A percentile compares a stretch with the other conserved stretches of the same genome.
Evolutionary conservation across 2,113 vertebrate genomes (phyloP).

Genomic region (zebrafish (Danio rerio)): GRCz12tu NC_133186.1:41481501-41482000

Average conservation of each 20-base stretch:
- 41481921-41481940: too few relatives aligned
- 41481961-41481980: too few relatives aligned
- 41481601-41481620: neutral
- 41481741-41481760: conserved; percentile 44
- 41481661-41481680: conserved; percentile 2
- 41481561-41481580: neutral
- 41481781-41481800: conserved; percentile 58
- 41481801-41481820: conserved; percentile 61
- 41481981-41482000: too few relatives aligned
- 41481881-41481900: neutral
- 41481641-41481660: neutral
- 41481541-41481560: too few relatives aligned
- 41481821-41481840: conserved; percentile 45
- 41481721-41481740: conserved; percentile 45
- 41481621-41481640: neutral
- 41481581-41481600: neutral
- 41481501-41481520: neutral
- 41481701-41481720: conserved; percentile 6
- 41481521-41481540: neutral
- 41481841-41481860: conserved; percentile 43
- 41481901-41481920: too few relatives aligned
- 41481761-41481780: conserved; percentile 50
- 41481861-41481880: conserved; percentile 22
- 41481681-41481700: conserved; percentile 39
- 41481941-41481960: too few relatives aligned